Conservation (phyloP, 2,113 vertebrate genomes). For the Mormoops blainvillei region DNA sequence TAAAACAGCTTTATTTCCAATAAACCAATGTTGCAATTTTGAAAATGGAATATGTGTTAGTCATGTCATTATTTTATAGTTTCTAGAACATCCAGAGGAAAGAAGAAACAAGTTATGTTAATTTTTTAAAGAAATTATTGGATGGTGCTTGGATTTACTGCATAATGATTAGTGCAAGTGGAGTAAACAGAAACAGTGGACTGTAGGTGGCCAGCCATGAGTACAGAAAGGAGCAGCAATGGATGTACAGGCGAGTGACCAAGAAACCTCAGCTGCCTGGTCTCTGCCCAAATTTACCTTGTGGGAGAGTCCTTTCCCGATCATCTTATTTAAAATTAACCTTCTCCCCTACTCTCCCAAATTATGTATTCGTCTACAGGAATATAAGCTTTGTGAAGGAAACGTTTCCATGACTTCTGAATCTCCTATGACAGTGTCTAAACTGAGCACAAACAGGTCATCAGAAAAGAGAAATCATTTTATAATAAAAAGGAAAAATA, state of each 20-base stretch:
- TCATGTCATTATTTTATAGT: background rate
- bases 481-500: background rate
- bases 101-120: background rate
- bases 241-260: fast-evolving
- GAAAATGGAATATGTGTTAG: background rate
- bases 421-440: background rate
- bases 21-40: background rate
- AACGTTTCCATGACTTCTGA: background rate
- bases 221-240: background rate
- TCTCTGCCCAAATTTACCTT: background rate
- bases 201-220: background rate
- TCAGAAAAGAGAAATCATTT: background rate
- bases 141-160: background rate
- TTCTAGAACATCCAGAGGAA: background rate
- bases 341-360: background rate
- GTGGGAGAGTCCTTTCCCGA: background rate
- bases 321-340: background rate
- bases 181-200: background rate
- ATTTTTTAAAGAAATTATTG: background rate
- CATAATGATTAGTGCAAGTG: background rate
- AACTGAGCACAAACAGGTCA: background rate
- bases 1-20: background rate
- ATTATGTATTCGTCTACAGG: background rate
- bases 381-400: background rate
- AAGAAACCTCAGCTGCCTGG: background rate